phyloP scores from a whole-genome alignment of 2,888 invertebrate genomes.

The Dusona sp. region DNA sequence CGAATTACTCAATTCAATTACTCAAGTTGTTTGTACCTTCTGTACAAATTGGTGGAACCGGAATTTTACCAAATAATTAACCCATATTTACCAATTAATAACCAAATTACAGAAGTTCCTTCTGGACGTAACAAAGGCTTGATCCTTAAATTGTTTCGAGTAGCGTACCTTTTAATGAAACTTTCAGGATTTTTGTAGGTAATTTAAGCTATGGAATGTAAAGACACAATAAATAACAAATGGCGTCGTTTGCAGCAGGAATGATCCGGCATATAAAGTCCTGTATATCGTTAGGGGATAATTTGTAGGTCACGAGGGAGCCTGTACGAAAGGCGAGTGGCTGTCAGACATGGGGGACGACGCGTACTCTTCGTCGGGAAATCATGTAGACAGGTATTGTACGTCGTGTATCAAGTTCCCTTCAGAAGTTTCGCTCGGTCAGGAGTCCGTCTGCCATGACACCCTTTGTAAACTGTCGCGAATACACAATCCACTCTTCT shows the following conservation, averaged over 20 bases:
- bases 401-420: conserved; percentile 37
- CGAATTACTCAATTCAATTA: no score
- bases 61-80: no score
- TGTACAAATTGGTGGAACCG: no score
- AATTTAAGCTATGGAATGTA: no score
- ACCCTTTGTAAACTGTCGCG: conserved; percentile 13
- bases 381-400: conserved; percentile 56
- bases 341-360: conserved; percentile 36
- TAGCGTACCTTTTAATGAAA: no score
- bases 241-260: no score
- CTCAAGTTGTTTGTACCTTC: no score
- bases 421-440: conserved; percentile 28
- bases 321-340: conserved; percentile 47
- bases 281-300: conserved; percentile 37
- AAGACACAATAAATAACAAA: not conserved
- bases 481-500: conserved; percentile 11
- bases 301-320: conserved; percentile 67
- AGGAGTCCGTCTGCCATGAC: conserved; percentile 14
- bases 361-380: conserved; percentile 48
- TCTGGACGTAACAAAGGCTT: no score
- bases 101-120: no score
- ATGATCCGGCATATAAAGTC: not conserved
- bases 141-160: no score
- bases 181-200: no score
- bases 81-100: no score